Conservation (phyloP, 2,888 invertebrate species). For the Apotomis capreana region DNA sequence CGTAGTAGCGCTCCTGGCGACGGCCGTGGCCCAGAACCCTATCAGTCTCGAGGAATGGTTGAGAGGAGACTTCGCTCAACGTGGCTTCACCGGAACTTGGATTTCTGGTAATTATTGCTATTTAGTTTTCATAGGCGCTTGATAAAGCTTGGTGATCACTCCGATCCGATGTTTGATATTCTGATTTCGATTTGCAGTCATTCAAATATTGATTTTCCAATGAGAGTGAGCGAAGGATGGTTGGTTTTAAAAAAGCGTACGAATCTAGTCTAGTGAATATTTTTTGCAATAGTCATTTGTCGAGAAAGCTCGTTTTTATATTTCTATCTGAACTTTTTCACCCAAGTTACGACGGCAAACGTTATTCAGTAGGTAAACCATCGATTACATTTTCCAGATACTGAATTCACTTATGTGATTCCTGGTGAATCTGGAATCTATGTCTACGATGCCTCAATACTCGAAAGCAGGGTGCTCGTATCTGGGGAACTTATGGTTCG, state of each 20-base stretch:
- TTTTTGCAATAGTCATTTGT: too few relatives aligned
- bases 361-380: not conserved
- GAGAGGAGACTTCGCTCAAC: slow-evolving; percentile 65
- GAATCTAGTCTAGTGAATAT: too few relatives aligned
- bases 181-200: too few relatives aligned
- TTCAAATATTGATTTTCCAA: too few relatives aligned
- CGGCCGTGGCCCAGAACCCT: slow-evolving; percentile 64
- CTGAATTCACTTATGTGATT: slow-evolving; percentile 80
- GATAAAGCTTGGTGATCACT: too few relatives aligned
- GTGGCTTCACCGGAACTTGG: slow-evolving; percentile 85
- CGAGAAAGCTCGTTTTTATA: too few relatives aligned
- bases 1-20: slow-evolving; percentile 56
- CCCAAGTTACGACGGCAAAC: too few relatives aligned
- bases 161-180: too few relatives aligned
- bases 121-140: slow-evolving; percentile 22
- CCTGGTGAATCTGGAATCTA: slow-evolving; percentile 72
- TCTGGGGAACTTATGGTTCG: slow-evolving; percentile 76
- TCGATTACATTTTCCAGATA: slow-evolving; percentile 65
- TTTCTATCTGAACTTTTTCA: too few relatives aligned
- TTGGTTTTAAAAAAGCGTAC: too few relatives aligned
- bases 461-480: slow-evolving; percentile 64
- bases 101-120: slow-evolving; percentile 79
- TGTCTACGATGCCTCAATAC: slow-evolving; percentile 74
- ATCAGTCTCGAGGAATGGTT: slow-evolving; percentile 74
- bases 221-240: too few relatives aligned